Conservation (phyloP, 2,888 invertebrate species). For the Furcula furcula region DNA sequence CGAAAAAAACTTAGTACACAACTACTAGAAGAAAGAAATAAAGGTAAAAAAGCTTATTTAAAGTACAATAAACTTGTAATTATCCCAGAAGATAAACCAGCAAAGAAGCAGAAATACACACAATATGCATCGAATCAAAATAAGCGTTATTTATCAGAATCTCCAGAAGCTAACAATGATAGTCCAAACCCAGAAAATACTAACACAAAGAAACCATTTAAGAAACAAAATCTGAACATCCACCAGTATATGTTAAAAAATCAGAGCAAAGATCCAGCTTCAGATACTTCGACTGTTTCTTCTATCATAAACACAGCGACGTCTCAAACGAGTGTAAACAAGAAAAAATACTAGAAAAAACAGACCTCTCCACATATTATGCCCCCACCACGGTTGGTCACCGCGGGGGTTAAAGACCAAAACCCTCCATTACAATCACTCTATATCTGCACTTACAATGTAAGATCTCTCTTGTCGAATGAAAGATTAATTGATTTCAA, state of each 20-base stretch:
- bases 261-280: too few relatives aligned
- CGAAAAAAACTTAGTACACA: background rate
- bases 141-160: background rate
- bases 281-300: background rate
- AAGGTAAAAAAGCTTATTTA: background rate
- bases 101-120: background rate
- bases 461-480: background rate
- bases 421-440: slow-evolving; percentile 1
- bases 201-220: background rate
- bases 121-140: background rate
- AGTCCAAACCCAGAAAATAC: background rate
- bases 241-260: background rate
- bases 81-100: background rate
- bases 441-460: background rate
- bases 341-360: background rate
- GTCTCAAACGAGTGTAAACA: background rate
- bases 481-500: slow-evolving; percentile 7
- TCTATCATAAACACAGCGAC: background rate
- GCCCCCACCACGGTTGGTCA: slow-evolving; percentile 3
- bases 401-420: slow-evolving; percentile 3
- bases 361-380: background rate
- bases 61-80: background rate
- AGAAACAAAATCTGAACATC: background rate
- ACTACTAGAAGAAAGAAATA: background rate
- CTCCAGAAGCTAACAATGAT: background rate